Percentiles rank a stretch among this genome's conserved stretches.
These are phyloP conservation scores for Holcopasites calliopsidis DNA, from an alignment of 1,140 invertebrate genomes.

Conservation along the genomic window DNA sequence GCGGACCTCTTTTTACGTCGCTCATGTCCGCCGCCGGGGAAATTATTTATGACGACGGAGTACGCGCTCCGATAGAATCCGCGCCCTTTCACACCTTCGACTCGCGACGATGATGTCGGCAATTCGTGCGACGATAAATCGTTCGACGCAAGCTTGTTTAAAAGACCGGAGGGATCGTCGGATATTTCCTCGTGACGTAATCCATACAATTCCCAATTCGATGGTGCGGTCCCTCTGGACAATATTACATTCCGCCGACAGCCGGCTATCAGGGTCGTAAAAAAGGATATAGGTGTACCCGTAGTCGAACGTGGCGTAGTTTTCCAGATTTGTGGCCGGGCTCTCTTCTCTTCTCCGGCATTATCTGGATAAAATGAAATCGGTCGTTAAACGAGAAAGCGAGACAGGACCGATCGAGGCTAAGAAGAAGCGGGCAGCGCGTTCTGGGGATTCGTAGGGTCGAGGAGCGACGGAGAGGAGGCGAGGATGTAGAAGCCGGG, in stretches of 20 bases:
- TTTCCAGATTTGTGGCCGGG: conserved; percentile 39
- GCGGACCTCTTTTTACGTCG: conserved; percentile 37
- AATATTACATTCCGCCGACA: not conserved
- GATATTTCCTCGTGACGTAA: conserved; percentile 25
- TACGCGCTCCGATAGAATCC: not conserved
- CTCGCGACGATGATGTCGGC: not conserved
- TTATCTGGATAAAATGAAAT: conserved; percentile 65
- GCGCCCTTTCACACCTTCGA: too few species aligned
- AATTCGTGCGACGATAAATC: not conserved
- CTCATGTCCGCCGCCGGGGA: not conserved
- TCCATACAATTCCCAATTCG: not conserved
- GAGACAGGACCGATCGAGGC: conserved; percentile 7
- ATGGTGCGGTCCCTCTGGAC: not conserved
- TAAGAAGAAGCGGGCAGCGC: not conserved
- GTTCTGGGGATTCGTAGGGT: conserved; percentile 27
- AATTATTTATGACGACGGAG: conserved; percentile 14
- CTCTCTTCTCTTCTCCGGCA: conserved; percentile 19
- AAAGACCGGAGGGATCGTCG: too few species aligned
- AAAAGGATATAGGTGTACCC: conserved; percentile 5
- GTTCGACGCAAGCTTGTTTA: too few species aligned
- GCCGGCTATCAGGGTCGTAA: conserved; percentile 34
- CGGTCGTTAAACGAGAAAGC: conserved; percentile 67
- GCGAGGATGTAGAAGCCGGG: conserved; percentile 51
- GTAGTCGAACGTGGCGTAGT: conserved; percentile 11
- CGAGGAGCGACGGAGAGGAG: conserved; percentile 28